Percentiles rank a stretch among this genome's conserved stretches.
Conservation (phyloP, 2,888 invertebrate genomes). For the Drosophila meridionalis region DNA sequence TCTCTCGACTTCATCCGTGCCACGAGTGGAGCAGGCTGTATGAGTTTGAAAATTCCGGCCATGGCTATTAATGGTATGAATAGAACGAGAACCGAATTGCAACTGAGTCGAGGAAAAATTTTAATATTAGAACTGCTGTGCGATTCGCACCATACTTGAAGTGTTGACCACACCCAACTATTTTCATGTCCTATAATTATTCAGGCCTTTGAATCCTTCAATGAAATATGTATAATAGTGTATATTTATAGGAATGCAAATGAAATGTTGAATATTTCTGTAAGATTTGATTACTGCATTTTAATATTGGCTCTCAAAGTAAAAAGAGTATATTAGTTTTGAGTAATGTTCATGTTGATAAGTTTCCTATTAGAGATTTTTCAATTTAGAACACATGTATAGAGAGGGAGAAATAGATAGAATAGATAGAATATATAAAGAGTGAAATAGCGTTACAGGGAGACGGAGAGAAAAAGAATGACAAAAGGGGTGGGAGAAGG, state of each 20-base stretch:
- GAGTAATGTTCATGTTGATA: too few species aligned
- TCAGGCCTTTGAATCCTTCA: neutral
- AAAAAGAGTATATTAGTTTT: neutral
- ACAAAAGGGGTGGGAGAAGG: too few species aligned
- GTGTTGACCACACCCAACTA: neutral
- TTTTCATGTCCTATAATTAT: neutral
- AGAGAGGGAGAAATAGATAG: too few species aligned
- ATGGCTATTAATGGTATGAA: neutral
- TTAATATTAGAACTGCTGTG: neutral
- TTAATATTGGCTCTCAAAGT: neutral
- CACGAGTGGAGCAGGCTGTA: neutral
- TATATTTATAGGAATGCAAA: neutral
- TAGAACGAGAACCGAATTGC: neutral
- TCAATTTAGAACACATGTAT: too few species aligned
- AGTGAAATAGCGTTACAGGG: neutral
- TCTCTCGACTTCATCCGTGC: neutral
- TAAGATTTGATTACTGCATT: too few species aligned
- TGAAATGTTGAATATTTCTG: too few species aligned
- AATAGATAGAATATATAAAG: too few species aligned
- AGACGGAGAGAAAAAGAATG: neutral
- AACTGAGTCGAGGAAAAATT: neutral
- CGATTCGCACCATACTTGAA: conserved; percentile 3
- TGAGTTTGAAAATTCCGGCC: neutral
- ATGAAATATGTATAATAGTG: neutral
- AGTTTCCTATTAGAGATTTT: too few species aligned